Evolutionary conservation across 2,113 vertebrate genomes (phyloP).

Genomic region (Planiliza haematocheilus): DNA sequence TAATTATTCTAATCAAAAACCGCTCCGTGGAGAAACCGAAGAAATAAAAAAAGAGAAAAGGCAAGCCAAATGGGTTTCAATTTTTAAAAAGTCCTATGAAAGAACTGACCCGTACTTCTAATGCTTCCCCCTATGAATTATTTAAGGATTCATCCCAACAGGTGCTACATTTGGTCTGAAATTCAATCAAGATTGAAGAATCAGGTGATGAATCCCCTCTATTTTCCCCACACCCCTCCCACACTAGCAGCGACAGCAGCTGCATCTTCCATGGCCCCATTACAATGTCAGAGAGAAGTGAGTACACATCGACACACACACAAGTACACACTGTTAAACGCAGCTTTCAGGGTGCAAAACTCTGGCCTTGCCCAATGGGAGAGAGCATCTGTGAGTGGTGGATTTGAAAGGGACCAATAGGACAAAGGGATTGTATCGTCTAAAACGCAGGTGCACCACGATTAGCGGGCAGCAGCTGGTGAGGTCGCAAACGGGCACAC

Average conservation of each 20-base stretch:
- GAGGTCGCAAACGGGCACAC: constrained; percentile 46
- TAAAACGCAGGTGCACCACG: constrained; percentile 74
- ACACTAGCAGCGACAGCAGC: constrained; percentile 54
- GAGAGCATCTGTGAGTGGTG: constrained; percentile 44
- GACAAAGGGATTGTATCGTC: constrained; percentile 58
- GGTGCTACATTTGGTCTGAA: constrained; percentile 49
- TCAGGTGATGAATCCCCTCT: constrained; percentile 33
- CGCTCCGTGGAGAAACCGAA: background rate
- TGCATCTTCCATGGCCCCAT: constrained; percentile 51
- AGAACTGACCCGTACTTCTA: constrained; percentile 4
- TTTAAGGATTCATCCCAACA: constrained; percentile 37
- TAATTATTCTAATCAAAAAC: constrained; percentile 56
- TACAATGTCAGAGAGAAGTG: constrained; percentile 24
- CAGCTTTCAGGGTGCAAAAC: constrained; percentile 55
- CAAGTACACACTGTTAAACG: constrained; percentile 29
- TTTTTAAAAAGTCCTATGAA: constrained; percentile 11
- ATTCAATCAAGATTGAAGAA: constrained; percentile 39
- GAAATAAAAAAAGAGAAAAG: background rate
- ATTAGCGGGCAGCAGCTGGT: constrained; percentile 74
- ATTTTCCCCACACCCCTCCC: background rate
- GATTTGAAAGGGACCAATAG: constrained; percentile 65
- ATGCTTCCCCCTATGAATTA: background rate
- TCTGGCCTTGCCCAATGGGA: constrained; percentile 48
- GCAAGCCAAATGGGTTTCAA: constrained; percentile 4
- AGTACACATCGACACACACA: constrained; percentile 6